Evolutionary conservation across 2,113 vertebrate genomes (phyloP), one percentile per base, ranked within the genome.

Genomic region (Rutilus rutilus): DNA sequence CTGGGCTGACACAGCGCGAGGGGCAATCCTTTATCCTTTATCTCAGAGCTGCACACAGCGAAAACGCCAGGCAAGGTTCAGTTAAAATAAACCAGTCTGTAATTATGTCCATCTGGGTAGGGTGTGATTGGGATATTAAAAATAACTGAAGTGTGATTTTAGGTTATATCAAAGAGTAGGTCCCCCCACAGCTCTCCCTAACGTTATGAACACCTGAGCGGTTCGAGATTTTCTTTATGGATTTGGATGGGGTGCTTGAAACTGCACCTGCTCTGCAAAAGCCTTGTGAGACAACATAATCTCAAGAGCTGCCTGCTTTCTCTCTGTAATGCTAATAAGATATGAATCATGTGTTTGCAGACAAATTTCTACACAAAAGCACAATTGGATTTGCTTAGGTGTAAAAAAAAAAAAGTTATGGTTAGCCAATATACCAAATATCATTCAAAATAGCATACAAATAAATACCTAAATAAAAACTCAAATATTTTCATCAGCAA

Each of bases 1-100:
- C 87, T 91, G 92, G 85, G 87, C 85, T 88, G 60, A 90, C 6
- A 89, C 81, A 86, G 89, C 88, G 85, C 75, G 39, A 83, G 88
- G 86, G 85, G 87, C 91, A 89, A 91, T 93, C 93, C 93, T 94
- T 94, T 92, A 94, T 93, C 92, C 93, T 95, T 95, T 95, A 96
- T 96, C 94, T 93, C 89, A 52, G 77, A 86, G 91, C 92, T 88
- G 76, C 94, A 94, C 78, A 86, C 91, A 89, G 90, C 88, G 89
- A 91, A 91, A 59, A 78, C 83, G 87, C 89, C 79, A 88, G 88
- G 83, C 78, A 87, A 85, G 90, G 89, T 91, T 92, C 87, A 87
- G 80, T 93, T 93, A 91, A 92, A 94, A 92, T 93, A 92, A 94
- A 86, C 7, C 90, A 94, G 91, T 93, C 92, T 94, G 94, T 95